Evolutionary conservation across 1,140 invertebrate species (phyloP).

Genomic region (Drosophila littoralis): DNA sequence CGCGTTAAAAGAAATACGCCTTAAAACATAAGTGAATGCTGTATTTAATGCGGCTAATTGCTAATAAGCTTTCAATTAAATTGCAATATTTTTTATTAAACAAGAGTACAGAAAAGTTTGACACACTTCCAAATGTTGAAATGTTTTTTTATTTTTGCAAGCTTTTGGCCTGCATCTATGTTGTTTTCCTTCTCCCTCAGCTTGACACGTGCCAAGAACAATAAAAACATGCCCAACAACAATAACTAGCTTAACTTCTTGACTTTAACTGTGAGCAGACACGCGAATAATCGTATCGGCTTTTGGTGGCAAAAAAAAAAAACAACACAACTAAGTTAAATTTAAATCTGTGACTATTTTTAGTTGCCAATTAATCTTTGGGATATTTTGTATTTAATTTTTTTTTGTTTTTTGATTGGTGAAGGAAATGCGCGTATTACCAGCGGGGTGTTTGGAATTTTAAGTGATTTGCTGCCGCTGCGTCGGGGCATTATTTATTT

Average conservation of each 20-base stretch:
- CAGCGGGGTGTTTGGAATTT: conserved; percentile 65
- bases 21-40: conserved; percentile 5
- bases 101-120: conserved; percentile 22
- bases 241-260: conserved; percentile 39
- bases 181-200: too few species aligned
- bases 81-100: conserved; percentile 8
- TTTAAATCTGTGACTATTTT: conserved; percentile 49
- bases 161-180: neutral
- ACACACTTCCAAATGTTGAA: conserved; percentile 8
- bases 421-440: conserved; percentile 22
- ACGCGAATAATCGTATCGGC: conserved; percentile 65
- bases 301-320: conserved; percentile 23
- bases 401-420: conserved; percentile 1
- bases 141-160: neutral
- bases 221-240: conserved; percentile 33
- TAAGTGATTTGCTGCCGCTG: conserved; percentile 71
- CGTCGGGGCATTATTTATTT: conserved; percentile 71
- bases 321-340: neutral
- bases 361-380: conserved; percentile 66
- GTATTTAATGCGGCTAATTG: conserved; percentile 15
- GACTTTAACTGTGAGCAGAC: conserved; percentile 60
- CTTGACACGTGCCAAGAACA: conserved; percentile 30
- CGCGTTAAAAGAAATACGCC: neutral
- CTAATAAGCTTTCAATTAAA: conserved; percentile 57
- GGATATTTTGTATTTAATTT: conserved; percentile 11